Conservation (phyloP, 2,888 invertebrate genomes). For the Meiosimyza decipiens region DNA sequence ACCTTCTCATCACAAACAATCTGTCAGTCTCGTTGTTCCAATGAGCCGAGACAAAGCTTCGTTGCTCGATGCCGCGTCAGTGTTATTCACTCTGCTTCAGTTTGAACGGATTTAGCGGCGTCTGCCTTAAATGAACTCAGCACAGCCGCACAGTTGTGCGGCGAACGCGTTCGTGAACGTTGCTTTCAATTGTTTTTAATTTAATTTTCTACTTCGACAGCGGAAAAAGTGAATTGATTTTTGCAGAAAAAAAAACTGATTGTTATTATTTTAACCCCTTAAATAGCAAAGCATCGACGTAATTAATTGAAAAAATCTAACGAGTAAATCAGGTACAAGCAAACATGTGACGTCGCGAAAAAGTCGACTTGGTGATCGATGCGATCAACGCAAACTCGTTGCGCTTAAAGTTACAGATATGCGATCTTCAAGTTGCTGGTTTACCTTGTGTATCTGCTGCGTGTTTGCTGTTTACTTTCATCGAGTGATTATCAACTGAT, state of each 20-base stretch:
- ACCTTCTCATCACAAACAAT: background rate
- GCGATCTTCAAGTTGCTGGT: background rate
- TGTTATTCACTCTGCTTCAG: background rate
- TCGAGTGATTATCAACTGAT: background rate
- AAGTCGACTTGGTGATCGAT: background rate
- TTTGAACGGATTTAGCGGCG: conserved; percentile 19
- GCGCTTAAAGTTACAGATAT: background rate
- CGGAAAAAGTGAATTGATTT: conserved; percentile 26
- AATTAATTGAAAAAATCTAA: too few relatives aligned
- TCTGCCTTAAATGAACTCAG: conserved; percentile 20
- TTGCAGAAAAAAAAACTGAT: background rate
- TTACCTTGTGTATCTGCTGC: conserved; percentile 6
- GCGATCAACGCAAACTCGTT: conserved; percentile 1
- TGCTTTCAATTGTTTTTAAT: conserved; percentile 29
- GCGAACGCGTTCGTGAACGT: conserved; percentile 47
- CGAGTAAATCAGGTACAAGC: too few relatives aligned
- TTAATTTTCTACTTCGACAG: conserved; percentile 1
- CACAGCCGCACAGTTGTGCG: conserved; percentile 40
- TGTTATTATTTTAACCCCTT: too few relatives aligned
- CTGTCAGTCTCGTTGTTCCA: conserved; percentile 27
- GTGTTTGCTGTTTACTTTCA: conserved; percentile 18
- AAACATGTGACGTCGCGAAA: too few relatives aligned
- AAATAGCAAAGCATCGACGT: too few relatives aligned
- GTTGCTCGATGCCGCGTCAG: background rate
- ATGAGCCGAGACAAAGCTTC: conserved; percentile 34